Evolutionary conservation across 2,113 vertebrate species (phyloP).

Genomic region (Menidia beryllina): DNA sequence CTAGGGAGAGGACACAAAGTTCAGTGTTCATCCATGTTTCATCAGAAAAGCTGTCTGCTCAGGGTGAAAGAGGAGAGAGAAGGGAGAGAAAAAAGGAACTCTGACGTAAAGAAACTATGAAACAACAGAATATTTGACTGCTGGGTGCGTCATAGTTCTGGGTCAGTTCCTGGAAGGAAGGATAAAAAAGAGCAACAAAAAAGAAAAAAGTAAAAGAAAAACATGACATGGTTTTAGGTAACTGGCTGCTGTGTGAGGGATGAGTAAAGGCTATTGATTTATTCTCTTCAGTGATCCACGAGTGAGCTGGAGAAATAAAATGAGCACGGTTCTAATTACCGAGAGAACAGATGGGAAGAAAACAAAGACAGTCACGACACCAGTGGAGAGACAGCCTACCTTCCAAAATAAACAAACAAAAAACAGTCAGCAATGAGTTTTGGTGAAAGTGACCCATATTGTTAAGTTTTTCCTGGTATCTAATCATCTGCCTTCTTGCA

Average conservation of each 20-base stretch:
- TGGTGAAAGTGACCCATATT: conserved; percentile 57
- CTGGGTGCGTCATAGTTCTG: conserved; percentile 80
- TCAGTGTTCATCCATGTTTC: conserved; percentile 71
- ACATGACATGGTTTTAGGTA: conserved; percentile 81
- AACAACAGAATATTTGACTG: conserved; percentile 82
- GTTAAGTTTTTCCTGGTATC: conserved; percentile 37
- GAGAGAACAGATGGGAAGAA: conserved; percentile 79
- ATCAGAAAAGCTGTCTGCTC: conserved; percentile 67
- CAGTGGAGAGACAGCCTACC: conserved; percentile 67
- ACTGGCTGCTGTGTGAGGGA: conserved; percentile 79
- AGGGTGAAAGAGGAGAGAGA: conserved; percentile 30
- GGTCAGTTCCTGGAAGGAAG: conserved; percentile 82
- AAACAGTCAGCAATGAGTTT: conserved; percentile 62
- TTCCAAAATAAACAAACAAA: conserved; percentile 78
- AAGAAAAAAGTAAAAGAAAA: conserved; percentile 71
- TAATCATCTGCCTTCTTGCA: conserved; percentile 21
- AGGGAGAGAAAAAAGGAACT: conserved; percentile 15
- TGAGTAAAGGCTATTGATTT: conserved; percentile 82
- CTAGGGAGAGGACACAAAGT: conserved; percentile 40
- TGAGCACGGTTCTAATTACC: conserved; percentile 79
- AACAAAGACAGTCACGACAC: conserved; percentile 80
- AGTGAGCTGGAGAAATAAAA: conserved; percentile 78
- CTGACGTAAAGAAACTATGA: conserved; percentile 78
- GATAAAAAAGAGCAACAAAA: conserved; percentile 72
- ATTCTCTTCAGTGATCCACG: conserved; percentile 81